These are phyloP conservation scores for Hirtodrosophila alboralis DNA, from an alignment of 2,888 invertebrate genomes.

Conservation along the genomic window DNA sequence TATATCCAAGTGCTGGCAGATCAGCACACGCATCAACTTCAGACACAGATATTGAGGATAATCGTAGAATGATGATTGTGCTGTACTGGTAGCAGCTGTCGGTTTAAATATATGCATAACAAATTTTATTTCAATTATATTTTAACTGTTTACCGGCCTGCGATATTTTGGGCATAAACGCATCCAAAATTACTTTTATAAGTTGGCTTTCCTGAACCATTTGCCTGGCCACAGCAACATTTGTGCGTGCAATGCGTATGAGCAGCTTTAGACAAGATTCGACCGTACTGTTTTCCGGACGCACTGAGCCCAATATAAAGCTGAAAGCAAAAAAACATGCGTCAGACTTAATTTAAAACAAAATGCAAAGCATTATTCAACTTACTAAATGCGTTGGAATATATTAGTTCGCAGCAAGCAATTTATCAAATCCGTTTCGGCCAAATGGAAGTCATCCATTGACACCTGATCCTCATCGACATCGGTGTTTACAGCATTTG, in stretches of 20 bases:
- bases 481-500: slow-evolving; percentile 75
- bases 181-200: slow-evolving; percentile 86
- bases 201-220: slow-evolving; percentile 88
- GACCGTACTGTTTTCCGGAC: slow-evolving; percentile 89
- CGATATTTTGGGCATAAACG: slow-evolving; percentile 85
- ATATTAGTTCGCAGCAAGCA: slow-evolving; percentile 91
- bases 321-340: slow-evolving; percentile 82
- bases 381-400: slow-evolving; percentile 88
- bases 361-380: not conserved
- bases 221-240: slow-evolving; percentile 87
- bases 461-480: slow-evolving; percentile 85
- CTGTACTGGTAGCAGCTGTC: slow-evolving; percentile 43
- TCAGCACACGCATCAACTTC: slow-evolving; percentile 89
- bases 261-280: slow-evolving; percentile 91
- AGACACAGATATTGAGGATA: slow-evolving; percentile 89
- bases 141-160: slow-evolving; percentile 54
- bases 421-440: slow-evolving; percentile 92
- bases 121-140: slow-evolving; percentile 59
- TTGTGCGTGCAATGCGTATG: slow-evolving; percentile 91
- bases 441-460: slow-evolving; percentile 93
- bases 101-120: slow-evolving; percentile 28
- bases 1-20: slow-evolving; percentile 85
- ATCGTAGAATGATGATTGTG: slow-evolving; percentile 85
- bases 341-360: not conserved
- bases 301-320: slow-evolving; percentile 90